Conservation (phyloP, 1,140 invertebrate genomes). For the Xylocopa sonorina region DNA sequence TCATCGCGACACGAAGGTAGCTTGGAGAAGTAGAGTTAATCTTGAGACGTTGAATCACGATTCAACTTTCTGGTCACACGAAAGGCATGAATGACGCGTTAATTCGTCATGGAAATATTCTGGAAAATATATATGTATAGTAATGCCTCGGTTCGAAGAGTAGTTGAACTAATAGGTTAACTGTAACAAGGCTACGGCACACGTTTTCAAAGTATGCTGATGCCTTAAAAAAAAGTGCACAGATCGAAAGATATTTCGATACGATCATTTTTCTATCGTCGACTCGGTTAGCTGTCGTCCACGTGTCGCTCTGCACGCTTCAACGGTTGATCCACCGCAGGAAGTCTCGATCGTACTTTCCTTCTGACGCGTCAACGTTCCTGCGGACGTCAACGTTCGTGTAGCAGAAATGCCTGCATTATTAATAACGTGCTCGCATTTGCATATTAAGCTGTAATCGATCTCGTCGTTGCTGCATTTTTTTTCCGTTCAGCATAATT, state of each 20-base stretch:
- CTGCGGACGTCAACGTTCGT: not conserved
- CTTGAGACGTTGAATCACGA: not conserved
- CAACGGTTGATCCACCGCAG: not conserved
- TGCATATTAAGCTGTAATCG: not conserved
- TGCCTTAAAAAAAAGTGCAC: not conserved
- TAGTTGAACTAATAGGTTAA: too few relatives aligned
- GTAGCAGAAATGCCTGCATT: not conserved
- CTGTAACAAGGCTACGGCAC: not conserved
- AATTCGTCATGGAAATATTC: too few relatives aligned
- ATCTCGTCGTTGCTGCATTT: not conserved
- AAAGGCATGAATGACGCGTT: not conserved
- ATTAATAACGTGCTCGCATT: not conserved
- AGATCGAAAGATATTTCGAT: too few relatives aligned
- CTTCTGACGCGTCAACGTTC: not conserved
- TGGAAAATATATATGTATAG: too few relatives aligned
- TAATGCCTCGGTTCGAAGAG: too few relatives aligned
- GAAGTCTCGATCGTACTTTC: slow-evolving; percentile 7
- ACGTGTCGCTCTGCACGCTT: not conserved
- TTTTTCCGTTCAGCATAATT: not conserved
- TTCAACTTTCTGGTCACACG: not conserved
- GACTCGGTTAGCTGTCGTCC: not conserved
- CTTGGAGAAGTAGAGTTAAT: not conserved
- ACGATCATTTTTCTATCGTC: not conserved
- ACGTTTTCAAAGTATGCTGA: too few relatives aligned
- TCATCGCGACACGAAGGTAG: not conserved